Conservation (phyloP, 2,888 invertebrate species). For the Rhingia campestris region DNA sequence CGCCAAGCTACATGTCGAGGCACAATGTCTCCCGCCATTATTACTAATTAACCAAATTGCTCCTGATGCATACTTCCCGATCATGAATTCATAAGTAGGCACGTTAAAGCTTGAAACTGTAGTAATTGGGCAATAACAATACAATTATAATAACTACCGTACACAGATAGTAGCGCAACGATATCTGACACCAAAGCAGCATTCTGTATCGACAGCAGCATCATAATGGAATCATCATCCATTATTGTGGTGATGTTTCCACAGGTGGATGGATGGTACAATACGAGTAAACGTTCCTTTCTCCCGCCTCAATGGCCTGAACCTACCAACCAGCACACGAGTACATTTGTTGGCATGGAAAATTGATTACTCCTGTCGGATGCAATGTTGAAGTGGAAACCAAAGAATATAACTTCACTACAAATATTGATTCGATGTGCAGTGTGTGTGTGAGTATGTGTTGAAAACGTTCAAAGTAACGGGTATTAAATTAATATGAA, state of each 20-base stretch:
- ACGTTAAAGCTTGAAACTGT: conserved; percentile 30
- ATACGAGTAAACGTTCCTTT: conserved; percentile 1
- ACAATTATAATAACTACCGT: conserved; percentile 35
- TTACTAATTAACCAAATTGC: conserved; percentile 43
- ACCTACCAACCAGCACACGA: too few relatives aligned
- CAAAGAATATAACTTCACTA: conserved; percentile 14
- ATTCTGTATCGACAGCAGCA: conserved; percentile 53
- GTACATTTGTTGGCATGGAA: not conserved
- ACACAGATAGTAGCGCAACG: conserved; percentile 8
- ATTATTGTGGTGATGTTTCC: conserved; percentile 65
- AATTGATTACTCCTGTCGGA: conserved; percentile 31
- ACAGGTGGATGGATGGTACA: conserved; percentile 50
- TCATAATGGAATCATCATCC: conserved; percentile 63
- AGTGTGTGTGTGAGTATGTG: too few relatives aligned
- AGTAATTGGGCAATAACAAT: conserved; percentile 57
- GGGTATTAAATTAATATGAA: not conserved
- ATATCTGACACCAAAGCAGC: conserved; percentile 49
- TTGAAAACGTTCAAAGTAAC: not conserved
- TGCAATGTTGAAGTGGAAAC: conserved; percentile 5
- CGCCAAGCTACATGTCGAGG: not conserved
- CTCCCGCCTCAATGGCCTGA: not conserved
- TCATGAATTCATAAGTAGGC: conserved; percentile 40
- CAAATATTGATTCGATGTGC: conserved; percentile 23
- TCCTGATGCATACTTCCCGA: conserved; percentile 31
- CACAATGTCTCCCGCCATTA: conserved; percentile 16